Evolutionary conservation across 2,888 invertebrate genomes (phyloP).

Genomic region (Sinhomidia bicolor): DNA sequence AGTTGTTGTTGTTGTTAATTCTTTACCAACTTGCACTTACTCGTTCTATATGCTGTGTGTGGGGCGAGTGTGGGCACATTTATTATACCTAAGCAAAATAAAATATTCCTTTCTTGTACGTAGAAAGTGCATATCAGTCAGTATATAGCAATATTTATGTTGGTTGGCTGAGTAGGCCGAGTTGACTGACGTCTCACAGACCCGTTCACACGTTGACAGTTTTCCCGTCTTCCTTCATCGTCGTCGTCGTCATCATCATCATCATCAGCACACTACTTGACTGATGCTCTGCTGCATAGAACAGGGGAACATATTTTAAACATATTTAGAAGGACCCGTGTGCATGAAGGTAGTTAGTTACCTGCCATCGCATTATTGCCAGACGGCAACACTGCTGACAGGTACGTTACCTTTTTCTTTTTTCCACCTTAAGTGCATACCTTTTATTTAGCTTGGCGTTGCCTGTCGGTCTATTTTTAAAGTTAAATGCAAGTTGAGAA

Average conservation of each 20-base stretch:
- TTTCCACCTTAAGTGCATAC: neutral
- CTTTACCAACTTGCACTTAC: too few species aligned
- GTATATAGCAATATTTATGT: neutral
- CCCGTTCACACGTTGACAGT: constrained; percentile 70
- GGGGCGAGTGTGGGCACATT: too few species aligned
- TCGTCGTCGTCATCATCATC: constrained; percentile 8
- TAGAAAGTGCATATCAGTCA: neutral
- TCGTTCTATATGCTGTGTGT: too few species aligned
- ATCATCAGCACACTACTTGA: neutral
- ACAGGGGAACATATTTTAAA: constrained; percentile 1
- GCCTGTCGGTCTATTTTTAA: neutral
- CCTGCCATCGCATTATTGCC: neutral
- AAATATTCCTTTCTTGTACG: too few species aligned
- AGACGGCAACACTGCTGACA: neutral
- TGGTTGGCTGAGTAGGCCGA: constrained; percentile 35
- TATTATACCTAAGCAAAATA: too few species aligned
- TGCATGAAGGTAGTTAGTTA: neutral
- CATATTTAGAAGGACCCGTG: constrained; percentile 16
- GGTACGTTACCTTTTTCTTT: constrained; percentile 12
- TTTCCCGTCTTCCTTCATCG: constrained; percentile 34
- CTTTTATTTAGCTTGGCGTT: neutral
- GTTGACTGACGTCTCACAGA: constrained; percentile 58
- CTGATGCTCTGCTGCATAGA: neutral
- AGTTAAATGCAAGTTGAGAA: neutral
- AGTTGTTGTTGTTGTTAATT: too few species aligned